Conservation (phyloP, 2,797 vertebrate genomes). For the Phalloptychus januarius region DNA sequence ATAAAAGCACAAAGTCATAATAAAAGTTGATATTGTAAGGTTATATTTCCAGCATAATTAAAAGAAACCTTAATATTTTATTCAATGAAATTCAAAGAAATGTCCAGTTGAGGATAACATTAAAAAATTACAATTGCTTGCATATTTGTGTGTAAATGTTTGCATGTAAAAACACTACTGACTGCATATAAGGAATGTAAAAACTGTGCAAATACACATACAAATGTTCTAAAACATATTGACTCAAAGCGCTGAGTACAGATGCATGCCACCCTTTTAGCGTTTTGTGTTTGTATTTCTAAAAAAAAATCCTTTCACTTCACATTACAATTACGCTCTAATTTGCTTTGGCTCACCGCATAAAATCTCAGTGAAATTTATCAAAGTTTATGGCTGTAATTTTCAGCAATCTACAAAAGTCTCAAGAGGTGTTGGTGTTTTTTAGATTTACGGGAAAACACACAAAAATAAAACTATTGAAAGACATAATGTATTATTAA, state of each 20-base stretch:
- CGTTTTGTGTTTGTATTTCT: neutral
- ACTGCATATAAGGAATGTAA: neutral
- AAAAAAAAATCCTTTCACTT: neutral
- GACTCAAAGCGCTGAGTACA: neutral
- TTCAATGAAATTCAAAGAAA: neutral
- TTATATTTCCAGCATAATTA: neutral
- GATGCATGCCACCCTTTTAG: neutral
- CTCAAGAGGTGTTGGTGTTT: neutral
- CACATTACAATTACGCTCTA: too few relatives aligned
- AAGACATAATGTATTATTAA: slow-evolving; percentile 10
- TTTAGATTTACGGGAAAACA: neutral
- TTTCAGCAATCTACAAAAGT: neutral
- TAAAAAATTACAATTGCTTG: neutral
- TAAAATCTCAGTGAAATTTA: neutral
- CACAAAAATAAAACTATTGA: neutral
- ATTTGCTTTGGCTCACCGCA: neutral
- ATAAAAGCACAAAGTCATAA: neutral
- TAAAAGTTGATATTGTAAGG: neutral
- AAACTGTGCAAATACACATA: neutral
- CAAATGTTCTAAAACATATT: neutral
- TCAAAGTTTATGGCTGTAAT: neutral
- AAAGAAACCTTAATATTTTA: neutral
- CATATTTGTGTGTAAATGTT: neutral
- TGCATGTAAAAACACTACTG: neutral
- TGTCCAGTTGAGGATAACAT: neutral